Evolutionary conservation across 2,797 vertebrate genomes (phyloP), one percentile per base, ranked within the genome.

Genomic region (Peromyscus nudipes): DNA sequence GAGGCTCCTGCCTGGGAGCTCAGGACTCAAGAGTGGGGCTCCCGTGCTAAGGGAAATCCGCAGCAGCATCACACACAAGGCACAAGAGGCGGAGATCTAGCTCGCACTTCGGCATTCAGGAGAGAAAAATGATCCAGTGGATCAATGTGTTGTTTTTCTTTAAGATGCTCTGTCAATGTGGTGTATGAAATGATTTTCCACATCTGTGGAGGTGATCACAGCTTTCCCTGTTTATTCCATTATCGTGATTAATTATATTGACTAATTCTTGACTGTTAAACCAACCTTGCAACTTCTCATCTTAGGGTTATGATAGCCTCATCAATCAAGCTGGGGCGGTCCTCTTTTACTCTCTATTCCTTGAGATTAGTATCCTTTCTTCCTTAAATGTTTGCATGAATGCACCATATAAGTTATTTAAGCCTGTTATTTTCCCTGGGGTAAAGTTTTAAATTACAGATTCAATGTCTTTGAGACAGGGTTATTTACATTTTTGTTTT

Each of bases 401-500:
- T 91, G 76, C 79, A 49, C 12, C 25, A 89, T 29, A 4, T 43
- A 69, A 86, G 17, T 16, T 62, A 64, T 49, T 31, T 57, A 49
- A 88, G 31, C 23, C 29, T 80, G 86, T 23, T 13, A 60, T 88
- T 82, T 88, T 80, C 75, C 93, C 23, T 80, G 7, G 43, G 49
- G 62, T 34, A 86, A 91, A 82, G 23, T 57, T 62, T 89, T 86
- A 62, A 69, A 75, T 94, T 23, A 93, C 6, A 88, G 62, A 89
- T 55, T 89, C 46, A 16, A 23, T 88, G 52, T 90, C 14, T 91
- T 89, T 89, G 92, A 84, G 11, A 76, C 8, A 93, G 10, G 29
- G 19, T 67, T 69, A 43, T 43, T 94, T 96, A 97, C 23, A 87
- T 29, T 95, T 97, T 96, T 62, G 27, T 23, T 84, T 89, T 90